These are phyloP conservation scores for Axea sp. DNA, from an alignment of 2,888 invertebrate genomes.

Conservation along the genomic window DNA sequence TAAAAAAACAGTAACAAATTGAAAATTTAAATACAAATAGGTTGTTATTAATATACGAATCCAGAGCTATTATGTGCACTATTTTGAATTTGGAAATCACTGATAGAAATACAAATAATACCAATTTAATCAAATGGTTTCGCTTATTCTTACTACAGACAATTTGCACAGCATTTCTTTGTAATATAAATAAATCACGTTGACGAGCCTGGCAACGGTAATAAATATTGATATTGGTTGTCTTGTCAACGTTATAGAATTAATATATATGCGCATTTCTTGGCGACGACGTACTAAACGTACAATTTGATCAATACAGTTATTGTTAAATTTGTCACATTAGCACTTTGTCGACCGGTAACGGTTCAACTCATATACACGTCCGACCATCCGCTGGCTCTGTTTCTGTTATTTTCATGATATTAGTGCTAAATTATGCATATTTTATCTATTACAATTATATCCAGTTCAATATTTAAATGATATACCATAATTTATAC, in stretches of 20 bases:
- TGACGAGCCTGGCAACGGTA: slow-evolving; percentile 1
- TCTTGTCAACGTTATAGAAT: background rate
- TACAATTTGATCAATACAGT: too few relatives aligned
- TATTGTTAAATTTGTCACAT: too few relatives aligned
- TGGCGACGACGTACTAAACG: too few relatives aligned
- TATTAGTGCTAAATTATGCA: too few relatives aligned
- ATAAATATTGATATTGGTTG: slow-evolving; percentile 3
- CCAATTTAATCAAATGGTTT: slow-evolving; percentile 26
- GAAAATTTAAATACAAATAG: slow-evolving; percentile 48
- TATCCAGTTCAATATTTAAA: too few relatives aligned
- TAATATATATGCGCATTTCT: too few relatives aligned
- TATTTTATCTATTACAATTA: too few relatives aligned
- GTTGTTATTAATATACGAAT: slow-evolving; percentile 48
- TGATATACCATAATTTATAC: too few relatives aligned
- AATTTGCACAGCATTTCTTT: slow-evolving; percentile 42
- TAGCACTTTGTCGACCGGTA: too few relatives aligned
- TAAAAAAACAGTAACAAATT: slow-evolving; percentile 48
- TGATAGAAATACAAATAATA: slow-evolving; percentile 33
- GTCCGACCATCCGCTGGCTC: too few relatives aligned
- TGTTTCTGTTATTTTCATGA: too few relatives aligned
- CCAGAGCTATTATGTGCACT: slow-evolving; percentile 43
- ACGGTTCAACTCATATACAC: too few relatives aligned
- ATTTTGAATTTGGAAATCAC: slow-evolving; percentile 35
- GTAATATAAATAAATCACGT: slow-evolving; percentile 39
- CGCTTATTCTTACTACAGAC: slow-evolving; percentile 22